Conservation (phyloP, 1,140 invertebrate species). For the Drosophila bipectinata region DNA sequence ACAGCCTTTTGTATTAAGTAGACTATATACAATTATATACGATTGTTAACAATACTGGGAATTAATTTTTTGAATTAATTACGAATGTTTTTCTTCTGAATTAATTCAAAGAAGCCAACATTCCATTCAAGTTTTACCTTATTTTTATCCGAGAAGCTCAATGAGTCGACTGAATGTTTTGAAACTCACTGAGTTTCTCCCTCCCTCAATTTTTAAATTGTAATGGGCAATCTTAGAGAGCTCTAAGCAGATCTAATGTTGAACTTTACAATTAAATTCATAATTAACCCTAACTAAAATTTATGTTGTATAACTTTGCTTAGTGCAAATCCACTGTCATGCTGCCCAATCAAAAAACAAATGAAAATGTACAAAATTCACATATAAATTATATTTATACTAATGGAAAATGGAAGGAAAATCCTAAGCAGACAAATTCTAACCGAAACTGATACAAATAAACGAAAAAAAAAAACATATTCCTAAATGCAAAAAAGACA, state of each 20-base stretch:
- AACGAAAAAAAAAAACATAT: conserved; percentile 49
- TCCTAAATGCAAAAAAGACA: conserved; percentile 70
- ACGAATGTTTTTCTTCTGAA: neutral
- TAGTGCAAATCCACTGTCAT: conserved; percentile 35
- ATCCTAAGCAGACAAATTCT: conserved; percentile 42
- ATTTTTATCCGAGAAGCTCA: no score
- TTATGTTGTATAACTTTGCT: conserved; percentile 44
- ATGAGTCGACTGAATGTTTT: no score
- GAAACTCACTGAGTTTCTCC: neutral
- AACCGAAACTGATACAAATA: conserved; percentile 65
- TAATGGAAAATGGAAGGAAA: conserved; percentile 20
- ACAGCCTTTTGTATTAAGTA: conserved; percentile 42
- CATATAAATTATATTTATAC: conserved; percentile 68
- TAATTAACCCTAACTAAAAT: neutral
- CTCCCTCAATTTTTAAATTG: neutral
- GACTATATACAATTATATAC: conserved; percentile 36
- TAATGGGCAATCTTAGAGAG: conserved; percentile 1
- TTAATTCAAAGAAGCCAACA: conserved; percentile 7
- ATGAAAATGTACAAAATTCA: conserved; percentile 69
- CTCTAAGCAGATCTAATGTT: conserved; percentile 8
- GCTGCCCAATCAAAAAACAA: conserved; percentile 41
- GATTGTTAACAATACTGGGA: neutral
- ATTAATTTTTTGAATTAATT: conserved; percentile 14
- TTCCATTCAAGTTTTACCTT: neutral
- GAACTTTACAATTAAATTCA: conserved; percentile 20